Evolutionary conservation across 1,140 invertebrate species (phyloP).

Genomic region (Drosophila nannoptera): DNA sequence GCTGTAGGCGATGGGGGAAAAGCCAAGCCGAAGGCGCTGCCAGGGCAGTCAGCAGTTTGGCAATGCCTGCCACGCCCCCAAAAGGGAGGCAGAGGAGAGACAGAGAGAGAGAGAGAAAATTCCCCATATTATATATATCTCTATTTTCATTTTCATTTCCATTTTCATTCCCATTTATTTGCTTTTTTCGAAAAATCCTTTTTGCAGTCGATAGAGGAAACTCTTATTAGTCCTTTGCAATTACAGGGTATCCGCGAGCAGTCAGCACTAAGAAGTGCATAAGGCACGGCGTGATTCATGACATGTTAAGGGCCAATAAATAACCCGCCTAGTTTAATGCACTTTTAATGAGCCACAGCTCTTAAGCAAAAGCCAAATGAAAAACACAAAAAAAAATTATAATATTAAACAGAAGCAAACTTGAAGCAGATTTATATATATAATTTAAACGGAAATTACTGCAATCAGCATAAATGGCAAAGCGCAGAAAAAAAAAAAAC

Average conservation of each 20-base stretch:
- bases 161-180: too few species aligned
- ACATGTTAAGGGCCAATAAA: constrained; percentile 58
- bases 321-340: constrained; percentile 54
- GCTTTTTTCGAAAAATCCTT: too few species aligned
- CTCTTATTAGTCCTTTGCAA: too few species aligned
- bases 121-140: too few species aligned
- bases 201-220: too few species aligned
- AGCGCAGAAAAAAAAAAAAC: constrained; percentile 16
- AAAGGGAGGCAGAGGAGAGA: too few species aligned
- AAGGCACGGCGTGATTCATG: constrained; percentile 19
- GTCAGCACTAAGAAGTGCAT: background rate
- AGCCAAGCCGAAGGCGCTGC: too few species aligned
- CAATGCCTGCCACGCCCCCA: constrained; percentile 10
- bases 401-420: constrained; percentile 10
- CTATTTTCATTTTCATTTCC: too few species aligned
- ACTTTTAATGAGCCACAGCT: constrained; percentile 48
- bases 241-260: background rate
- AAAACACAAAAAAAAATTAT: constrained; percentile 11
- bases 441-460: constrained; percentile 48
- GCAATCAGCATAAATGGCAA: constrained; percentile 58
- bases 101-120: too few species aligned
- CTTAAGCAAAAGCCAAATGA: constrained; percentile 31
- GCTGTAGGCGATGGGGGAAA: too few species aligned
- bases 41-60: background rate
- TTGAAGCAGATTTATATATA: constrained; percentile 12